phyloP scores from a whole-genome alignment of 2,113 vertebrate species.

The Heterochromis multidens region DNA sequence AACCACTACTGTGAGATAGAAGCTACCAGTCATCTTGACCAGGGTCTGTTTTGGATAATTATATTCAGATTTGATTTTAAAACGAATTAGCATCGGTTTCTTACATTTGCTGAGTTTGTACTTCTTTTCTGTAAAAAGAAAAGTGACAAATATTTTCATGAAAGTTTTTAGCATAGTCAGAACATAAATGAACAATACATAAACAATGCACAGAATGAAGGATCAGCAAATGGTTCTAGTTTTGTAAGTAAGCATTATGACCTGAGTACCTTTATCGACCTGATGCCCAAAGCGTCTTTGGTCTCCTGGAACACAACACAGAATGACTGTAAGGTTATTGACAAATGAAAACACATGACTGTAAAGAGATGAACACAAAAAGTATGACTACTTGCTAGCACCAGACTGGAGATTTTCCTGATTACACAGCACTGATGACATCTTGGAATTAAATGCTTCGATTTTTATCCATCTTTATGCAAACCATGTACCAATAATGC shows the following conservation, averaged over 20 bases:
- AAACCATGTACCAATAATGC: background rate
- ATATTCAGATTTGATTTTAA: background rate
- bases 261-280: slow-evolving; percentile 19
- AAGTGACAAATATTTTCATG: background rate
- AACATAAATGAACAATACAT: background rate
- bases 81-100: background rate
- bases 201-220: background rate
- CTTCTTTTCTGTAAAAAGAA: slow-evolving; percentile 59
- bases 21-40: background rate
- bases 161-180: background rate
- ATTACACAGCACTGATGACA: background rate
- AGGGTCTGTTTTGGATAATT: background rate
- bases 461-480: background rate
- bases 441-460: background rate
- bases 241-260: background rate
- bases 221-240: background rate
- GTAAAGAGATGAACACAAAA: background rate
- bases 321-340: background rate
- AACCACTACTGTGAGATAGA: background rate
- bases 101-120: slow-evolving; percentile 16
- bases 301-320: slow-evolving; percentile 9
- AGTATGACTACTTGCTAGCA: background rate
- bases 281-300: background rate
- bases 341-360: background rate
- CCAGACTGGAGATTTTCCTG: background rate